phyloP scores from a whole-genome alignment of 2,113 vertebrate genomes.

The Machaerirhynchus nigripectus region DNA sequence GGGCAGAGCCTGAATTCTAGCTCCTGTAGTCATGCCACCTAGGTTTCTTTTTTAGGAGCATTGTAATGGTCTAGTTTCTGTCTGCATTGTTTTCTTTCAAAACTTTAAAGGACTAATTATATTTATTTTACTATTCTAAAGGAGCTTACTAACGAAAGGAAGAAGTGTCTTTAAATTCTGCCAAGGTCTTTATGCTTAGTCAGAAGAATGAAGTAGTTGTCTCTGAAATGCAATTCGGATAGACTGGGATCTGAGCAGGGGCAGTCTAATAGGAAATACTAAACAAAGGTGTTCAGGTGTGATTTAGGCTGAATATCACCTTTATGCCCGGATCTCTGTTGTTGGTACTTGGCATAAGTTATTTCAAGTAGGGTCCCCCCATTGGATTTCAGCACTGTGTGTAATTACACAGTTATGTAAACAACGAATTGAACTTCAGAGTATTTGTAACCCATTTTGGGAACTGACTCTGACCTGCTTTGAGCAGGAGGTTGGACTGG shows the following conservation, averaged over 20 bases:
- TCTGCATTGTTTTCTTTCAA: not conserved
- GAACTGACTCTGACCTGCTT: not conserved
- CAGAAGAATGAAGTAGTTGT: not conserved
- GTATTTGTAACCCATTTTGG: not conserved
- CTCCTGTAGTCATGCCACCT: not conserved
- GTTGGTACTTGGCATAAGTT: not conserved
- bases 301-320: not conserved
- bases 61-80: not conserved
- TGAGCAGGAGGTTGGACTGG: not conserved
- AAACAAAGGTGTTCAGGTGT: not conserved
- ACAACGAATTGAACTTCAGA: not conserved
- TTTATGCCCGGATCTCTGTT: not conserved
- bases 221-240: not conserved
- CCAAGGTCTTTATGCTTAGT: not conserved
- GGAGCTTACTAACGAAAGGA: not conserved
- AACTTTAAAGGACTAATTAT: not conserved
- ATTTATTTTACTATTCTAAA: not conserved
- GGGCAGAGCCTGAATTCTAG: constrained; percentile 18
- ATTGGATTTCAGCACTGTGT: not conserved
- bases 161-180: not conserved
- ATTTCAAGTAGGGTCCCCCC: not conserved
- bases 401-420: not conserved
- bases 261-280: not conserved
- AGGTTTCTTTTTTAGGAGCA: not conserved
- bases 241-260: not conserved